Evolutionary conservation across 1,140 invertebrate genomes (phyloP).

Genomic region (Drosophila nigromelanica): DNA sequence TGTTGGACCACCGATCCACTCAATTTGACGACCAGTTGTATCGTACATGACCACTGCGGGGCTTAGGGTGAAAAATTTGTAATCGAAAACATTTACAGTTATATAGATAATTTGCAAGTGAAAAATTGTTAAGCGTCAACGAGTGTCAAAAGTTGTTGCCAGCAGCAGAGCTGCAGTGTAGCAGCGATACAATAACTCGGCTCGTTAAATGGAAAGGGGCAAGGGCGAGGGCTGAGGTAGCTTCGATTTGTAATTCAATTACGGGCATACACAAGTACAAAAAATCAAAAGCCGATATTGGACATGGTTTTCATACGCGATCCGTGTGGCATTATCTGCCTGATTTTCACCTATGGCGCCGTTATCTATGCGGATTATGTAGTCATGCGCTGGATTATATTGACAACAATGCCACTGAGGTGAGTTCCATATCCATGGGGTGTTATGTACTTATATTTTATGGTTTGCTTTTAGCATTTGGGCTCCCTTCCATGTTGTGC

Average conservation of each 20-base stretch:
- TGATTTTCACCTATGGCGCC: conserved; percentile 92
- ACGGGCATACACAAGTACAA: conserved; percentile 24
- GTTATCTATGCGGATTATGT: conserved; percentile 97
- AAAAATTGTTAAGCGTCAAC: conserved; percentile 29
- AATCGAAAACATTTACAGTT: conserved; percentile 29
- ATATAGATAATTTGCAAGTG: background rate
- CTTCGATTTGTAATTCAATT: conserved; percentile 76
- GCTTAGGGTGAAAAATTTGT: conserved; percentile 49
- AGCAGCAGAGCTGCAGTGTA: conserved; percentile 48
- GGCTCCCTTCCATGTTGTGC: conserved; percentile 92
- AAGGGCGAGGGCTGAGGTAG: conserved; percentile 33
- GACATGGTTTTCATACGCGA: conserved; percentile 88
- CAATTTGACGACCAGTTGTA: background rate
- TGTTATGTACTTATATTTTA: background rate
- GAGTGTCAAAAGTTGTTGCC: conserved; percentile 24
- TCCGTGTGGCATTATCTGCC: conserved; percentile 94
- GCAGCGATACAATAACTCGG: conserved; percentile 60
- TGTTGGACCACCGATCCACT: conserved; percentile 1
- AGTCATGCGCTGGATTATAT: conserved; percentile 92
- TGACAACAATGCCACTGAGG: conserved; percentile 93
- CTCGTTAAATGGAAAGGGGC: conserved; percentile 26
- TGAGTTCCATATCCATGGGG: conserved; percentile 78
- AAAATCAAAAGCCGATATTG: conserved; percentile 11
- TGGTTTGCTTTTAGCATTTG: conserved; percentile 87
- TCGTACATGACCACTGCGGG: conserved; percentile 16